These are phyloP conservation scores for Apostichopus leukothele DNA, from an alignment of 53 echinoderm and acorn worm genomes.

Conservation along the genomic window DNA sequence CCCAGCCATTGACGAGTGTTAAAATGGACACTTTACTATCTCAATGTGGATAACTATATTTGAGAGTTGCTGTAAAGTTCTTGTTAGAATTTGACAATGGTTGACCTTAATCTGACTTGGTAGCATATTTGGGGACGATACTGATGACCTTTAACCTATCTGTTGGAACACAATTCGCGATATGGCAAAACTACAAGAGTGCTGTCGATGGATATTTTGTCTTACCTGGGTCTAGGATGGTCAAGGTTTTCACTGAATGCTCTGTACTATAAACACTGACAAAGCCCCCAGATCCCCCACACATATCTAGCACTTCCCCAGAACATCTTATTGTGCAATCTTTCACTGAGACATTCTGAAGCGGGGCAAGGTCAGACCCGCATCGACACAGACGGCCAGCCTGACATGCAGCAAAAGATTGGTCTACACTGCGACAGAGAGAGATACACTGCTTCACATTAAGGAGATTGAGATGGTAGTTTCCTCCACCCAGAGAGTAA, in stretches of 20 bases:
- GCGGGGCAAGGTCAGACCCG: constrained; percentile 44
- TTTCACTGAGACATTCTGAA: constrained; percentile 54
- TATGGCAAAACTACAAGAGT: too few relatives aligned
- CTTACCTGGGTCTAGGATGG: constrained; percentile 69
- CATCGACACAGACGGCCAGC: constrained; percentile 67
- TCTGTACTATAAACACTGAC: constrained; percentile 67
- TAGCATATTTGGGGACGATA: too few relatives aligned
- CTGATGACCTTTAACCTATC: background rate
- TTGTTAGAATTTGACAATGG: too few relatives aligned
- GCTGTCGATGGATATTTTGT: background rate
- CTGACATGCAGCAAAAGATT: constrained; percentile 66
- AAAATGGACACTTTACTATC: too few relatives aligned
- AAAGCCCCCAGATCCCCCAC: constrained; percentile 63
- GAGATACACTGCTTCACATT: constrained; percentile 67
- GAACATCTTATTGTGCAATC: constrained; percentile 57
- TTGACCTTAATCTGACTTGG: too few relatives aligned
- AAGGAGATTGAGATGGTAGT: constrained; percentile 62
- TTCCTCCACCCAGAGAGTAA: constrained; percentile 62
- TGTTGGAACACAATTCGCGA: too few relatives aligned
- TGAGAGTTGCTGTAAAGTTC: too few relatives aligned
- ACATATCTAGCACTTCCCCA: constrained; percentile 58
- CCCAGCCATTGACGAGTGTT: too few relatives aligned
- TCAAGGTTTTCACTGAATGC: constrained; percentile 63
- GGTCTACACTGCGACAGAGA: constrained; percentile 63
- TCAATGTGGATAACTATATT: too few relatives aligned